Evolutionary conservation across 2,113 vertebrate species (phyloP).

Genomic region (Sinocyclocheilus anophthalmus): DNA sequence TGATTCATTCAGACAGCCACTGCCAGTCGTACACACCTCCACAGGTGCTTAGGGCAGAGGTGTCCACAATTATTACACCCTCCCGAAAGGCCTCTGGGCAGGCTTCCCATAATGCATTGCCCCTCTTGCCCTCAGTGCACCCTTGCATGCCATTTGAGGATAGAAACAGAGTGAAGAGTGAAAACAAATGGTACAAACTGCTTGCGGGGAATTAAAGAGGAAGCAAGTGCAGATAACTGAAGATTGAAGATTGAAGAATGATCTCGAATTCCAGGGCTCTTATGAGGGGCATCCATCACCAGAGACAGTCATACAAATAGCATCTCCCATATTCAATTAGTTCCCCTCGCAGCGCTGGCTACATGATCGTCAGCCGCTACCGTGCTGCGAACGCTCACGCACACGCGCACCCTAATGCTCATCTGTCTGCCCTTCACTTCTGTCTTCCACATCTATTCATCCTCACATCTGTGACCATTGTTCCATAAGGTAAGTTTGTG

Average conservation of each 20-base stretch:
- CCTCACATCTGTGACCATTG: constrained; percentile 25
- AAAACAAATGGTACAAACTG: constrained; percentile 46
- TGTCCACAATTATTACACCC: constrained; percentile 14
- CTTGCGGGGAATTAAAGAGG: constrained; percentile 40
- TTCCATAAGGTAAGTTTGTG: constrained; percentile 13
- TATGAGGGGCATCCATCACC: constrained; percentile 80
- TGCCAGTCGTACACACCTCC: constrained; percentile 4
- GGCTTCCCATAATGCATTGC: not conserved
- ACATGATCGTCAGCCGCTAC: constrained; percentile 40
- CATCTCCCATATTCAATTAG: constrained; percentile 69
- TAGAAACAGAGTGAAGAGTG: constrained; percentile 46
- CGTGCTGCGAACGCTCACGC: not conserved
- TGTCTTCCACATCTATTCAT: constrained; percentile 28
- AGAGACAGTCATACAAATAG: constrained; percentile 72
- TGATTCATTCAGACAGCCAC: constrained; percentile 44
- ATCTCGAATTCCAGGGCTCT: constrained; percentile 72
- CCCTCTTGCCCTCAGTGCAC: constrained; percentile 31
- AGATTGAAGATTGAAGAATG: constrained; percentile 76
- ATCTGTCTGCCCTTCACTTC: constrained; percentile 22
- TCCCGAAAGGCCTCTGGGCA: constrained; percentile 3
- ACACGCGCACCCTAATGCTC: not conserved
- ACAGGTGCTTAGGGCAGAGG: not conserved
- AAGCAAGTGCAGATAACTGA: constrained; percentile 66
- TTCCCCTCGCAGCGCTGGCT: constrained; percentile 56
- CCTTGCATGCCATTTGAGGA: constrained; percentile 25